Percentiles rank a stretch among this genome's conserved stretches.
Evolutionary conservation across 2,797 vertebrate genomes (phyloP).

Genomic region (Gymnothorax reevesii): DNA sequence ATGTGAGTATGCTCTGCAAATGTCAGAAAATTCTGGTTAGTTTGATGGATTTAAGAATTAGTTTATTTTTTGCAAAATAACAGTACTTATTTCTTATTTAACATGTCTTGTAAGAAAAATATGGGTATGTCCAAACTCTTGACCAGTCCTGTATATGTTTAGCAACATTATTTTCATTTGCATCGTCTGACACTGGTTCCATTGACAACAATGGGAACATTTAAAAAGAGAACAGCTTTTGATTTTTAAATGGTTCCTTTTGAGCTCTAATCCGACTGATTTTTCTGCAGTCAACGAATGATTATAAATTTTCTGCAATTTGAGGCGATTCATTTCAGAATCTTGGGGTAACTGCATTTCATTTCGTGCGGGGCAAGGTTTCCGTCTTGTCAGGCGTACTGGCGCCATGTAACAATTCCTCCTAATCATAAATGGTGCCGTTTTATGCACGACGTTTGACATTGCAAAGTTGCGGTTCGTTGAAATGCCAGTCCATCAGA

Average conservation of each 20-base stretch:
- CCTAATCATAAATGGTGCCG: background rate
- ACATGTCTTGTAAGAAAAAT: no score
- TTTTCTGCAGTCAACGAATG: background rate
- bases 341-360: background rate
- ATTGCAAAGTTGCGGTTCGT: constrained; percentile 18
- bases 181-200: background rate
- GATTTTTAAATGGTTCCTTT: background rate
- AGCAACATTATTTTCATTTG: background rate
- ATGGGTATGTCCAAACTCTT: no score
- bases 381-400: background rate
- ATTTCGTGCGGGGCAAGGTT: background rate
- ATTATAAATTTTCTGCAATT: background rate
- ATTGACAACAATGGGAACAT: background rate
- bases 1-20: no score
- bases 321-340: background rate
- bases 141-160: background rate
- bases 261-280: background rate
- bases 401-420: background rate
- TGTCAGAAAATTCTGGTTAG: no score
- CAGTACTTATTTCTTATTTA: no score
- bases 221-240: background rate
- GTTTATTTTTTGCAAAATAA: no score
- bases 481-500: constrained; percentile 14
- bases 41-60: no score
- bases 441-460: background rate